phyloP scores from a whole-genome alignment of 2,888 invertebrate species.

The Aphidoletes aphidimyza region DNA sequence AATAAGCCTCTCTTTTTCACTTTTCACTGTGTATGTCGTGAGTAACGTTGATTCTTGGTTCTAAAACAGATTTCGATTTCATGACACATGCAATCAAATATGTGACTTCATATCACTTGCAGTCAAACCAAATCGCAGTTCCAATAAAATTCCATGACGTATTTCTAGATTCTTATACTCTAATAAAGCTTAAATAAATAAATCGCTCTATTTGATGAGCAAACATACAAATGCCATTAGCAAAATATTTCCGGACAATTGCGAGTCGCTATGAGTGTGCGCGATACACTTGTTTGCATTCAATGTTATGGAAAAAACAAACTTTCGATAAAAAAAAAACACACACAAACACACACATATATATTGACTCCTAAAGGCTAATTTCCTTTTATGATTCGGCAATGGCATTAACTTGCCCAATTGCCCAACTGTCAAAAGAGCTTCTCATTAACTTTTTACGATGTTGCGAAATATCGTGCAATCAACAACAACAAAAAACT shows the following conservation, averaged over 20 bases:
- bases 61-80: background rate
- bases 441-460: background rate
- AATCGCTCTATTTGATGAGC: background rate
- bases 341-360: too few relatives aligned
- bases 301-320: background rate
- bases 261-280: background rate
- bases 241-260: slow-evolving; percentile 25
- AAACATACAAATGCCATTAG: slow-evolving; percentile 30
- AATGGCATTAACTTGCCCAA: background rate
- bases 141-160: slow-evolving; percentile 9
- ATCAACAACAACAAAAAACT: background rate
- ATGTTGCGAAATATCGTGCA: background rate
- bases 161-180: background rate
- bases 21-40: background rate
- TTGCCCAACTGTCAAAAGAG: background rate
- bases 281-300: background rate
- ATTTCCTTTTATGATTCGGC: background rate
- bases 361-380: too few relatives aligned
- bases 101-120: background rate
- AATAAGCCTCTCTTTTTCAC: background rate
- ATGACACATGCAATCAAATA: background rate
- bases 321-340: background rate
- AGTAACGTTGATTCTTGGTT: too few relatives aligned
- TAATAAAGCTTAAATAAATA: slow-evolving; percentile 22
- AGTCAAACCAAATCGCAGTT: background rate